A percentile compares a stretch with the other conserved stretches of the same genome.
Evolutionary conservation across 1,140 invertebrate genomes (phyloP).

Genomic region (Sinonovacula constricta): DNA sequence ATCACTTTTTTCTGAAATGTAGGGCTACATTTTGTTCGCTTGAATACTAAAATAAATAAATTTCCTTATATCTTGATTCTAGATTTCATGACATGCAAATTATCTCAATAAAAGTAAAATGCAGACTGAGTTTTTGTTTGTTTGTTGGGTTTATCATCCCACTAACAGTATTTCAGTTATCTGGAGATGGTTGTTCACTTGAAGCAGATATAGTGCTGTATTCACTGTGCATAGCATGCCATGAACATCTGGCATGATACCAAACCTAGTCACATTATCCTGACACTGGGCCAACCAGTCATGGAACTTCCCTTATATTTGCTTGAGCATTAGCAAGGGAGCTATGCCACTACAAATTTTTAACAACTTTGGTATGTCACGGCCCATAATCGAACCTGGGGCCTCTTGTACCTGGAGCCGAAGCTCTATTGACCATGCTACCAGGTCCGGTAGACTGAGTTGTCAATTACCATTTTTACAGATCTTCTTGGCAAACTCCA

Average conservation of each 20-base stretch:
- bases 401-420: too few species aligned
- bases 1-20: too few species aligned
- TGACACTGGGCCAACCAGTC: background rate
- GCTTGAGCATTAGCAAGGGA: background rate
- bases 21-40: too few species aligned
- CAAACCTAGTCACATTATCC: background rate
- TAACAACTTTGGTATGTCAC: too few species aligned
- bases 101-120: too few species aligned
- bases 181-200: background rate
- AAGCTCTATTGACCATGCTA: too few species aligned
- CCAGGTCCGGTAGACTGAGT: background rate
- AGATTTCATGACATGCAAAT: too few species aligned
- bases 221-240: background rate
- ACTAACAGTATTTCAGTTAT: background rate
- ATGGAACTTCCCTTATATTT: background rate
- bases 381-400: too few species aligned
- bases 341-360: too few species aligned
- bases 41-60: too few species aligned
- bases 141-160: background rate
- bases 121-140: background rate
- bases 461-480: conserved; percentile 21
- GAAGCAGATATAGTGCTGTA: background rate
- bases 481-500: conserved; percentile 41
- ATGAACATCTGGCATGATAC: background rate
- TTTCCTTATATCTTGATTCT: too few species aligned